phyloP scores from a whole-genome alignment of 2,113 vertebrate species.

The Stigmatopora argus region DNA sequence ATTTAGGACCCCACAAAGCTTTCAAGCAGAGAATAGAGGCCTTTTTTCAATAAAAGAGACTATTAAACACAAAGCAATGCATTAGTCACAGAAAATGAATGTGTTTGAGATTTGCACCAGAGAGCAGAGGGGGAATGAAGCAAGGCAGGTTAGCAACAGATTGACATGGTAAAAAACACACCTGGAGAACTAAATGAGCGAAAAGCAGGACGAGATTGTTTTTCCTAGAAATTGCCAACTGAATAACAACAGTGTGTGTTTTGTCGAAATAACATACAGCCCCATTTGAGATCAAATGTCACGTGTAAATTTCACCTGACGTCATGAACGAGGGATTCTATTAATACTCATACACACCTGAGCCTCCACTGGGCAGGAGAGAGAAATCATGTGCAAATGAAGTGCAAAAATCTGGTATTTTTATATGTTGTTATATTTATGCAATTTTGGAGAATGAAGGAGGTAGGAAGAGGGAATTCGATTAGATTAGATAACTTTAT shows the following conservation, averaged over 20 bases:
- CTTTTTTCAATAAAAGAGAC: slow-evolving; percentile 36
- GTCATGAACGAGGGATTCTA: slow-evolving; percentile 51
- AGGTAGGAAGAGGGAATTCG: background rate
- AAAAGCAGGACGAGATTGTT: background rate
- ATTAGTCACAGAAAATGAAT: slow-evolving; percentile 20
- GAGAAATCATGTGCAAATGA: slow-evolving; percentile 49
- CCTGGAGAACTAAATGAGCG: slow-evolving; percentile 1
- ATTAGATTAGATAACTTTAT: no score
- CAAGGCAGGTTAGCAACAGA: slow-evolving; percentile 10
- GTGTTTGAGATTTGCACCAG: background rate
- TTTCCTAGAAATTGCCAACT: slow-evolving; percentile 25
- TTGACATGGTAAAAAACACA: slow-evolving; percentile 3
- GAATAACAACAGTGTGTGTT: slow-evolving; percentile 29
- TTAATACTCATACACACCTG: slow-evolving; percentile 61
- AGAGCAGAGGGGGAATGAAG: slow-evolving; percentile 14
- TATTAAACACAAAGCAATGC: slow-evolving; percentile 10
- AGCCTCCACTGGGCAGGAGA: slow-evolving; percentile 38
- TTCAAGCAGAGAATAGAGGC: slow-evolving; percentile 46
- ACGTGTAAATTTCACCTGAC: slow-evolving; percentile 53
- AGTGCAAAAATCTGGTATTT: slow-evolving; percentile 28
- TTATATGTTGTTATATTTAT: slow-evolving; percentile 7
- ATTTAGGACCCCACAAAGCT: slow-evolving; percentile 59
- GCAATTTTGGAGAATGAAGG: background rate
- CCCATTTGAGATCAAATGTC: slow-evolving; percentile 47
- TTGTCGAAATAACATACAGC: slow-evolving; percentile 43